Base-by-base conservation (phyloP, 2,888 invertebrate genomes). In the Melieria omissa region DNA sequence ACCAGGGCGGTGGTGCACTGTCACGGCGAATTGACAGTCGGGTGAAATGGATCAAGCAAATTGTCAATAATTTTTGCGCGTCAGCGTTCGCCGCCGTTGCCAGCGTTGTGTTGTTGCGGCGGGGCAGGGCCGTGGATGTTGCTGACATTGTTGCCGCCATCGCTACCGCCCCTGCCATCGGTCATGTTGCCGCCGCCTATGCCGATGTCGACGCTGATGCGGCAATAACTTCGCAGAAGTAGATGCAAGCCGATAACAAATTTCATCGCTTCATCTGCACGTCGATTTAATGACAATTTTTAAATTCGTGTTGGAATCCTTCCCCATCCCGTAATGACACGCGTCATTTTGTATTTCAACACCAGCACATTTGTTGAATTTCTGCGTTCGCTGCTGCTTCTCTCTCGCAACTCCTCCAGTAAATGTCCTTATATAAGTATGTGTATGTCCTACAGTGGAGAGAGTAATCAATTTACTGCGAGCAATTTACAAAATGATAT, bases 31-130 rank as follows among this genome's bases (percentile, higher is more conserved):
- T 75, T 77, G 78, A 77, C 78, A 78, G 74, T 72, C 78, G 79
- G 77, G 79, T 79, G 80, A 80, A 80, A 81, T 81, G 80, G 77
- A 80, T 81, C 80, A 79, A 79, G 76, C 77, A 81, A 81, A 81
- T 80, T 80, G 80, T 80, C 80, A 80, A 80, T 79, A 77, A 78
- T 78, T 80, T 80, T 74, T 70, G 63, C 70, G 54, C 71, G 71
- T 73, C 77, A 76, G 74, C 76, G 76, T 67, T 73, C 16, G 16
- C 41, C 29, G 58, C 41, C n/a, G 52, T n/a, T 49, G 29, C 52
- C n/a, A 12, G 10, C 52, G 52, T 49, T 12, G 10, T 49, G 52
- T 3, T 3, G 52, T 49, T 49, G 52, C 52, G 10, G 29, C 29
- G 29, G 29, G 29, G 29, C 3, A 29, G 29, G 29, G 29, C 29